phyloP scores from a whole-genome alignment of 2,888 invertebrate species.

The Dasypogon diadema region DNA sequence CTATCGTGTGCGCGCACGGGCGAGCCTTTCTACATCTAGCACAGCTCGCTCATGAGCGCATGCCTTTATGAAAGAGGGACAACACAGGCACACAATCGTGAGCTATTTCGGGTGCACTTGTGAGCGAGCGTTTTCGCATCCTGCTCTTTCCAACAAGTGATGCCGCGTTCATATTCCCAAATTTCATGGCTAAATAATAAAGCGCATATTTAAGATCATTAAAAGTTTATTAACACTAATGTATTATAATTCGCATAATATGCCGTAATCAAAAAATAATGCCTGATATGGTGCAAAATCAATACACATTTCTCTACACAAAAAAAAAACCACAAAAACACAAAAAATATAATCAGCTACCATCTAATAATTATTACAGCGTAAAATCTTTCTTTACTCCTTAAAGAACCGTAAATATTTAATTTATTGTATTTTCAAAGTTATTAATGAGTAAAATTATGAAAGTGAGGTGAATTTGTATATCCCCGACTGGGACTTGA shows the following conservation, averaged over 20 bases:
- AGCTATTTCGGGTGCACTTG: too few species aligned
- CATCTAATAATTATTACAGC: neutral
- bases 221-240: conserved; percentile 36
- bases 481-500: conserved; percentile 58
- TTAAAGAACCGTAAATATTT: conserved; percentile 28
- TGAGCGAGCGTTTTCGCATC: too few species aligned
- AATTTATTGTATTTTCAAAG: conserved; percentile 1
- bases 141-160: too few species aligned
- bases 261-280: conserved; percentile 26
- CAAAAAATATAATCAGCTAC: neutral
- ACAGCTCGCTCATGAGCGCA: too few species aligned
- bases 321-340: conserved; percentile 6
- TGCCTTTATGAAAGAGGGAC: too few species aligned
- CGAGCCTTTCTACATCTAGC: too few species aligned
- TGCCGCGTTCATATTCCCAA: too few species aligned
- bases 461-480: conserved; percentile 16
- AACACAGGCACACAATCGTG: too few species aligned
- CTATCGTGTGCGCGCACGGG: too few species aligned
- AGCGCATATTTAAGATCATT: neutral
- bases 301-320: neutral
- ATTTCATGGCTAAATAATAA: too few species aligned
- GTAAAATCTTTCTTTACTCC: neutral
- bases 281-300: conserved; percentile 3
- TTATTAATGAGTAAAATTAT: neutral
- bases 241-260: conserved; percentile 24